phyloP scores from a whole-genome alignment of 2,888 invertebrate species.

The Volucella zonaria region DNA sequence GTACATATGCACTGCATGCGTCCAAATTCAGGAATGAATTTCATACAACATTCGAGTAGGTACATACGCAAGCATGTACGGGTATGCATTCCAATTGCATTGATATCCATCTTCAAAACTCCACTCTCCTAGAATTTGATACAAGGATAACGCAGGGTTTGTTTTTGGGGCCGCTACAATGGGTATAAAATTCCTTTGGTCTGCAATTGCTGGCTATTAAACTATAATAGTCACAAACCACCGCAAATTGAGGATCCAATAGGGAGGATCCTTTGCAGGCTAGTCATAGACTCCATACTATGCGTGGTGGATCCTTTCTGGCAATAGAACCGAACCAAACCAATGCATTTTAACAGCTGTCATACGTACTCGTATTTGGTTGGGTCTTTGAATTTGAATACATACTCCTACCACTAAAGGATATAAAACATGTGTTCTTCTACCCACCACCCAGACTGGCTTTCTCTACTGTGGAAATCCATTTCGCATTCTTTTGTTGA shows the following conservation, averaged over 20 bases:
- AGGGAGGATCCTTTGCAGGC: conserved; percentile 3
- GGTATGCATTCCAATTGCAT: conserved; percentile 57
- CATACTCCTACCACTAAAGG: background rate
- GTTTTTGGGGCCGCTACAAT: conserved; percentile 48
- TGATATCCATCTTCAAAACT: conserved; percentile 54
- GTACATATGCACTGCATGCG: conserved; percentile 2
- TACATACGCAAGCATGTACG: conserved; percentile 55
- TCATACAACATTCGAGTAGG: conserved; percentile 10
- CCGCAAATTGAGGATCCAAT: conserved; percentile 31
- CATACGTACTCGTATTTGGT: conserved; percentile 2
- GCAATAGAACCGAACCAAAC: conserved; percentile 12
- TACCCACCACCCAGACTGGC: background rate
- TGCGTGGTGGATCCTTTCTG: background rate
- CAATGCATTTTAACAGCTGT: conserved; percentile 59
- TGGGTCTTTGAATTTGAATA: background rate
- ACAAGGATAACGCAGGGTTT: conserved; percentile 30
- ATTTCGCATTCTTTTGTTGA: conserved; percentile 67
- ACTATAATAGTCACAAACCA: conserved; percentile 68
- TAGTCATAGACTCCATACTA: conserved; percentile 35
- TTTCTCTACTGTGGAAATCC: conserved; percentile 37
- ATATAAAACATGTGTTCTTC: conserved; percentile 39
- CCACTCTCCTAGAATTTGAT: conserved; percentile 16
- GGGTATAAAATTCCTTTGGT: conserved; percentile 63
- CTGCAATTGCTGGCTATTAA: conserved; percentile 66
- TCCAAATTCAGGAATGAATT: conserved; percentile 8